Conservation (phyloP, 2,888 invertebrate species). For the Temnothorax ravouxi region DNA sequence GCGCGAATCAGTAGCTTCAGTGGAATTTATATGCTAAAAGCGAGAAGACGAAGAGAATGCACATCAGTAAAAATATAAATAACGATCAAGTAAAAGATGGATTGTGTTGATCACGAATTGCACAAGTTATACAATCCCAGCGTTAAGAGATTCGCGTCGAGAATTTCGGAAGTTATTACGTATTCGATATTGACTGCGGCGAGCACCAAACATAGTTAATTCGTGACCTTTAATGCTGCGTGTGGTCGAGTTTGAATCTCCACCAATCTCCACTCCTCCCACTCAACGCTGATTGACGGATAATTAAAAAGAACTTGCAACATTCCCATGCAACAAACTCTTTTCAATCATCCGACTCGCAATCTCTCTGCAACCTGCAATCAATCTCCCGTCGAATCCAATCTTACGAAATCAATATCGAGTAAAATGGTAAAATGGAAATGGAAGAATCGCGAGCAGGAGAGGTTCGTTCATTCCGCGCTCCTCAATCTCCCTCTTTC, state of each 20-base stretch:
- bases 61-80: neutral
- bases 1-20: neutral
- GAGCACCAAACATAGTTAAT: neutral
- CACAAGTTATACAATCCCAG: neutral
- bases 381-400: neutral
- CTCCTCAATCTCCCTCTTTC: neutral
- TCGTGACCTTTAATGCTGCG: neutral
- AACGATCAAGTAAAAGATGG: no score
- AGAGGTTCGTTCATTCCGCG: no score
- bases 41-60: neutral
- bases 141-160: neutral
- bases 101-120: no score
- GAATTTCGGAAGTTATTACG: neutral
- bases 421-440: neutral
- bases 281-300: neutral
- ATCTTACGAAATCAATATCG: neutral
- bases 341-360: neutral
- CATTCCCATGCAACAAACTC: neutral
- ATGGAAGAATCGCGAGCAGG: neutral
- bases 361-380: neutral
- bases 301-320: neutral
- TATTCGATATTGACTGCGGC: neutral
- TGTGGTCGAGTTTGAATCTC: neutral
- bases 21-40: neutral
- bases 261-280: neutral